Conservation (phyloP, 2,113 vertebrate species). For the Sinocyclocheilus anshuiensis region DNA sequence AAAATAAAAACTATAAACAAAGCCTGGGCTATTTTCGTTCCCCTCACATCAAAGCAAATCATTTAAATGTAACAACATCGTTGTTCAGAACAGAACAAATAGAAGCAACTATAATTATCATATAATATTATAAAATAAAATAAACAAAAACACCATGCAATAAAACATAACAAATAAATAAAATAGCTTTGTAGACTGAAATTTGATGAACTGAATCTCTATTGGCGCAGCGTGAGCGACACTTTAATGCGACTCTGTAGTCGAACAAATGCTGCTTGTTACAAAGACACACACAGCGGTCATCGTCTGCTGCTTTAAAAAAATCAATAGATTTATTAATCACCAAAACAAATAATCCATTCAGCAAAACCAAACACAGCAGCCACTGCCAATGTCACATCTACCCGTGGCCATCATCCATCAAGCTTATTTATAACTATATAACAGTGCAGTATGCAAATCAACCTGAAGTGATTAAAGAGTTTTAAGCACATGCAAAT, state of each 20-base stretch:
- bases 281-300: not conserved
- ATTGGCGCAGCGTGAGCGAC: not conserved
- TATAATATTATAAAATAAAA: too few species aligned
- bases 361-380: conserved; percentile 19
- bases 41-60: too few species aligned
- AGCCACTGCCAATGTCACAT: not conserved
- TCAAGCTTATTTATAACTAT: not conserved
- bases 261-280: conserved; percentile 42
- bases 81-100: too few species aligned
- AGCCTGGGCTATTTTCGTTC: too few species aligned
- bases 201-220: not conserved
- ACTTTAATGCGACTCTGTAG: conserved; percentile 12
- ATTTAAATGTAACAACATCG: too few species aligned
- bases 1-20: too few species aligned
- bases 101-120: too few species aligned
- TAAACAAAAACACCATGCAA: not conserved
- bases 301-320: conserved; percentile 1
- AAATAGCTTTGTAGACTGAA: not conserved
- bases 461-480: conserved; percentile 40
- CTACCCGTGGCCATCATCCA: not conserved
- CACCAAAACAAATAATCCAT: conserved; percentile 16
- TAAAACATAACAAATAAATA: not conserved
- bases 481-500: conserved; percentile 41
- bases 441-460: conserved; percentile 37
- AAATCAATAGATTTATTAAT: conserved; percentile 49